Evolutionary conservation across 2,113 vertebrate genomes (phyloP), one percentile per base, ranked within the genome.

Genomic region (Morone chrysops): DNA sequence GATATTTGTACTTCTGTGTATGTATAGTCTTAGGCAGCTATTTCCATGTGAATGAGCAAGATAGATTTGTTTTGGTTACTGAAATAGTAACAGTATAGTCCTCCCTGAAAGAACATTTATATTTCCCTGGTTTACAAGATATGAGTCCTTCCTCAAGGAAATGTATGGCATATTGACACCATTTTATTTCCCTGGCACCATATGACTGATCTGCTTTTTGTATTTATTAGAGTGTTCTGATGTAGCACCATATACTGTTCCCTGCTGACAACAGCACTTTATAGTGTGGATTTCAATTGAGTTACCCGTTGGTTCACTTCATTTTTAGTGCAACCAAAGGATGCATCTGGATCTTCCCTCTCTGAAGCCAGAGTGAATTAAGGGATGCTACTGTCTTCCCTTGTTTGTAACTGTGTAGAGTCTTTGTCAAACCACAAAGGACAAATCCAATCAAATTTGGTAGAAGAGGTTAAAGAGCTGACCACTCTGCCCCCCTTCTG

Each of bases 381-480:
- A 83, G 75, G 76, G 70, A 89, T 56, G 56, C 74, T 77, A 60
- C 82, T 69, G 86, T 90, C 85, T 80, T 83, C 57, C 80, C 82
- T 91, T 90, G 87, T 92, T 94, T 90, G 86, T 78, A 78, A 91
- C 85, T 86, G 73, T 69, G 82, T 87, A 71, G 81, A 81, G 81
- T 80, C 78, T 90, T 89, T 88, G 86, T 91, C 91, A 89, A 91
- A 91, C 83, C 87, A 87, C 90, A 92, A 85, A 92, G 91, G 92
- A 93, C 90, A 89, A 93, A 94, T 88, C 90, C 92, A 94, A 94
- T 94, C 93, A 94, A 93, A 94, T 93, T 92, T 91, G 89, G 90
- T 82, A 20, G 80, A 86, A 69, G 87, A 88, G 92, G 92, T 93
- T 92, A 94, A 93, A 89, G 87, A 91, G 83, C 82, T 70, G 90